These are phyloP conservation scores for Drosophila infuscata DNA, from an alignment of 2,888 invertebrate species.

Conservation along the genomic window DNA sequence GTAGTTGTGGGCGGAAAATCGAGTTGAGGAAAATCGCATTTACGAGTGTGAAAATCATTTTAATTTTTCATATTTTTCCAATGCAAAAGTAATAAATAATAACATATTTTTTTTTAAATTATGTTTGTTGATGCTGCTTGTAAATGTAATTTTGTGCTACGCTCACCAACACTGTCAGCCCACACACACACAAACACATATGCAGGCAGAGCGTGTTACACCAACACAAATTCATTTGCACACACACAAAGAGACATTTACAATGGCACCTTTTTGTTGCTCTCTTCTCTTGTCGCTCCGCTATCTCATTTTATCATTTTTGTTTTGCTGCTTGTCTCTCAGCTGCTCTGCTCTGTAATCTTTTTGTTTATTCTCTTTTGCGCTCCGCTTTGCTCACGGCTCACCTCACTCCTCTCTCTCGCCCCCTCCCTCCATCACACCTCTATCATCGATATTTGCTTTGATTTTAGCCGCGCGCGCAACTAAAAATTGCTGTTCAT, in stretches of 20 bases:
- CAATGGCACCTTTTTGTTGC: constrained; percentile 52
- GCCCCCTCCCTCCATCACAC: neutral
- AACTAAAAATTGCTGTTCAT: constrained; percentile 59
- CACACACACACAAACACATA: constrained; percentile 24
- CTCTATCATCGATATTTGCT: constrained; percentile 41
- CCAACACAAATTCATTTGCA: constrained; percentile 15
- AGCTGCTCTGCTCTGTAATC: constrained; percentile 56
- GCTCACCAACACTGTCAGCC: constrained; percentile 40
- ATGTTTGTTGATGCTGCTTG: constrained; percentile 10
- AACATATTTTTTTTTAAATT: constrained; percentile 6
- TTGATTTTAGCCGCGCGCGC: constrained; percentile 77
- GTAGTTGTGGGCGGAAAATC: constrained; percentile 56
- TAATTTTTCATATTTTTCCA: constrained; percentile 17
- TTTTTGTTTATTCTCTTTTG: constrained; percentile 66
- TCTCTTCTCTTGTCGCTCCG: constrained; percentile 53
- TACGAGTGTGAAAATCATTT: constrained; percentile 15
- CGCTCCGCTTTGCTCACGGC: neutral
- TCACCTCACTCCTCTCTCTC: constrained; percentile 13
- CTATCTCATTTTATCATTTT: constrained; percentile 60
- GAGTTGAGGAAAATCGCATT: constrained; percentile 20
- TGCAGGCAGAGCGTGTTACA: constrained; percentile 14
- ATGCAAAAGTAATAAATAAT: constrained; percentile 17
- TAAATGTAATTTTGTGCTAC: constrained; percentile 38
- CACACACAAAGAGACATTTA: constrained; percentile 18
- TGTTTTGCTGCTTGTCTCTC: constrained; percentile 51